These are phyloP conservation scores for Myotis brandtii DNA, from an alignment of 2,113 vertebrate genomes.

Conservation along the genomic window DNA sequence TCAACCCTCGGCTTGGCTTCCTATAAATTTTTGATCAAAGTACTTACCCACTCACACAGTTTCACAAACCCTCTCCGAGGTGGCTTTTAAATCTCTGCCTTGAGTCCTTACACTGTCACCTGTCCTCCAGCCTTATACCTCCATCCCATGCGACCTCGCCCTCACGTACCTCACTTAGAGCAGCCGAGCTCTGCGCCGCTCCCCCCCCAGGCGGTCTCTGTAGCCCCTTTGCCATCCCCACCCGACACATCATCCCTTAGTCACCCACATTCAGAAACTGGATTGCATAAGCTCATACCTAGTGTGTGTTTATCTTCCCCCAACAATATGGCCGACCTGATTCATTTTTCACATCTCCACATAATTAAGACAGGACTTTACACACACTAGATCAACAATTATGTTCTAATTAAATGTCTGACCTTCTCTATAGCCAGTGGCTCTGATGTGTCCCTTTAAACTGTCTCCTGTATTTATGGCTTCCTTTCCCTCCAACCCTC, in stretches of 20 bases:
- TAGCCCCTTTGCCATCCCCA: too few relatives aligned
- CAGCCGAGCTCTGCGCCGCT: rapidly evolving
- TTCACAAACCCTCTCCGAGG: not conserved
- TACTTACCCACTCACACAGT: not conserved
- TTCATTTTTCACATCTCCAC: not conserved
- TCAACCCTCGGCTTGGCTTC: not conserved
- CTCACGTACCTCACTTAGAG: rapidly evolving
- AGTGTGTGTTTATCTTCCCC: not conserved
- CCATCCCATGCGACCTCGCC: not conserved
- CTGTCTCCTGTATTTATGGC: not conserved
- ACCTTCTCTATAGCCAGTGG: rapidly evolving
- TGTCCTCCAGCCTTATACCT: rapidly evolving
- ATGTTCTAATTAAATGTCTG: not conserved
- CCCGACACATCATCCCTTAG: rapidly evolving
- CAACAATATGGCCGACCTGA: rapidly evolving
- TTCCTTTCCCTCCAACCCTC: rapidly evolving
- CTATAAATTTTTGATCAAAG: not conserved
- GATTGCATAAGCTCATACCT: too few relatives aligned
- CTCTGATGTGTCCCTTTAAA: not conserved
- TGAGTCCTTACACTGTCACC: too few relatives aligned
- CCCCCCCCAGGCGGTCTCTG: not conserved
- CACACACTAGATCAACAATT: not conserved
- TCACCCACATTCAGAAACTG: not conserved
- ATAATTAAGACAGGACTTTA: too few relatives aligned
- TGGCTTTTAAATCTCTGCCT: not conserved